Evolutionary conservation across 2,888 invertebrate species (phyloP), one percentile per base, ranked within the genome.

Genomic region (Leucania comma): DNA sequence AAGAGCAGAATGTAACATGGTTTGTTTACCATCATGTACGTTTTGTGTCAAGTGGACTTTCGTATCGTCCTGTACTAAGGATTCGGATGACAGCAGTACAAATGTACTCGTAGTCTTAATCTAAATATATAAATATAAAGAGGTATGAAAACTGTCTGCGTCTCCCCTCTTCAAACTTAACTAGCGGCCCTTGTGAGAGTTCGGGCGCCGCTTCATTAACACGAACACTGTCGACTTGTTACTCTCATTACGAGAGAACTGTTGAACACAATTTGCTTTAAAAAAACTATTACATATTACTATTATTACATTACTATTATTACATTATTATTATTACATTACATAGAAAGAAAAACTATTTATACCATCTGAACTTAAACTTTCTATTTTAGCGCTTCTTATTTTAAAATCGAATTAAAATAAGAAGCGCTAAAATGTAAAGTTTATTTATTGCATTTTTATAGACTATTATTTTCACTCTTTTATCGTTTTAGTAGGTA

Each of bases 91-190:
- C 42, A 58, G 29, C 54, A 38, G 24, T 35, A 42, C 80, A 62
- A 53, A 66, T 60, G 42, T 29, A n/a, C 69, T 78, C 46, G 32
- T 35, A 60, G 48, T 70, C 59, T 57, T 80, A 82, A 72, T 67
- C 65, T 69, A 65, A 42, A 42, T 42, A 17, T 42, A 17, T 42
- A 20, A 65, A 80, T 75, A 72, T 59, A 80, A 75, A 80, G 75
- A 72, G 61, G n/a, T 54, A 65, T 78, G 69, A 50, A 66, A 64
- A 68, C 64, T 69, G 68, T 72, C 68, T 59, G 71, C 69, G 42
- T 51, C n/a, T 51, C 59, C 38, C 48, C 50, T 53, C 56, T 51
- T 42, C 65, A 10, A 14, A 29, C 54, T 32, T 57, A 66, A 77
- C 62, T 46, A 38, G 56, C 60, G 48, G 29, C 64, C 50, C 57